phyloP scores from a whole-genome alignment of 2,797 vertebrate genomes.

The Leptoclinus maculatus region DNA sequence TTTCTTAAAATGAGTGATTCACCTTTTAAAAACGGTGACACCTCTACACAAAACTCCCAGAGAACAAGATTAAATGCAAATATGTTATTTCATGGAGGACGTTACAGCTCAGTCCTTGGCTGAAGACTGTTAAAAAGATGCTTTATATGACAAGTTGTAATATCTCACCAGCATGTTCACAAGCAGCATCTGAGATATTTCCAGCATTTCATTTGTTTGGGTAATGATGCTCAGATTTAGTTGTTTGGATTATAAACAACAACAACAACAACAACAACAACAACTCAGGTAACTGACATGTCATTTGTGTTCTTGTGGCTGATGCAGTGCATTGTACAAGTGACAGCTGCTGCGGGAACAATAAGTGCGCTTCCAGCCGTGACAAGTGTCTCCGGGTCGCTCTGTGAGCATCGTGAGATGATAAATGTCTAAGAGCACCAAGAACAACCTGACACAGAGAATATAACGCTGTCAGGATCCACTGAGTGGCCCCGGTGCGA shows the following conservation, averaged over 20 bases:
- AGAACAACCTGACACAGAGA: background rate
- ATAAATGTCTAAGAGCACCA: constrained; percentile 34
- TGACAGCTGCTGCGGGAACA: background rate
- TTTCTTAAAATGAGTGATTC: background rate
- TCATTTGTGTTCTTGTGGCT: background rate
- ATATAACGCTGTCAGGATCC: constrained; percentile 23
- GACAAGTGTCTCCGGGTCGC: constrained; percentile 22
- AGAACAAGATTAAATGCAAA: background rate
- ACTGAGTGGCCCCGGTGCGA: background rate
- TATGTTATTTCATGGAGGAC: background rate
- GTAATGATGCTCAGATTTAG: background rate
- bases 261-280: no score
- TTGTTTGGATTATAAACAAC: background rate
- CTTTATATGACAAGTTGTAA: background rate
- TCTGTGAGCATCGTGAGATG: constrained; percentile 21
- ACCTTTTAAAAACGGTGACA: background rate
- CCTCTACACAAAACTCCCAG: no score
- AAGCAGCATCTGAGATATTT: background rate
- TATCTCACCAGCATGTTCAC: background rate
- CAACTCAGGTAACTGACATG: background rate
- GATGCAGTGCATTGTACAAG: background rate
- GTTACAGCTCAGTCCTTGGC: background rate
- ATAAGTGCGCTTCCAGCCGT: constrained; percentile 28
- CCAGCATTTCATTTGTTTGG: background rate
- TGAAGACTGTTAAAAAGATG: background rate